Evolutionary conservation across 2,797 vertebrate species (phyloP).

Genomic region (Pseudochirops cupreus): DNA sequence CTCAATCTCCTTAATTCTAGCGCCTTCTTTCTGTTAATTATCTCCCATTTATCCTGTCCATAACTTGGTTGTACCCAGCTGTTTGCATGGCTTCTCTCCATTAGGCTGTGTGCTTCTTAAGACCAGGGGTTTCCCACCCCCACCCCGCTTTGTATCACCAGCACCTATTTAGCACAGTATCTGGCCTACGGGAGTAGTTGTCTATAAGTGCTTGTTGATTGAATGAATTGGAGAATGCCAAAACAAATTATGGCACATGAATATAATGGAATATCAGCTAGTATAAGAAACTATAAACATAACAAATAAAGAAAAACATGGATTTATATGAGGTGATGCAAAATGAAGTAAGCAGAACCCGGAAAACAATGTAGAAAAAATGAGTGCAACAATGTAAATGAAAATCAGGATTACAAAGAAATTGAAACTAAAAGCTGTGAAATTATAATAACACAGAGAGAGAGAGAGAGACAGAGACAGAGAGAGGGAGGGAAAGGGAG

Average conservation of each 20-base stretch:
- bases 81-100: background rate
- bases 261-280: background rate
- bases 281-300: too few species aligned
- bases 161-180: background rate
- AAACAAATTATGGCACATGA: background rate
- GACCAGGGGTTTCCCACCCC: background rate
- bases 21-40: background rate
- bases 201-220: background rate
- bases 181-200: background rate
- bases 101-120: background rate
- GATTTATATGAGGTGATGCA: too few species aligned
- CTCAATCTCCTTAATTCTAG: background rate
- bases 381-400: too few species aligned
- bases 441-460: too few species aligned
- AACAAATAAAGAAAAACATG: too few species aligned
- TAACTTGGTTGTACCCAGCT: background rate
- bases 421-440: too few species aligned
- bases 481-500: too few species aligned
- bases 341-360: too few species aligned
- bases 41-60: background rate
- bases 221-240: background rate
- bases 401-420: too few species aligned
- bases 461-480: too few species aligned
- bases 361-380: too few species aligned
- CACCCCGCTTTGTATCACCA: background rate